These are phyloP conservation scores for Idris sp. DNA, from an alignment of 1,140 invertebrate genomes.

Conservation along the genomic window DNA sequence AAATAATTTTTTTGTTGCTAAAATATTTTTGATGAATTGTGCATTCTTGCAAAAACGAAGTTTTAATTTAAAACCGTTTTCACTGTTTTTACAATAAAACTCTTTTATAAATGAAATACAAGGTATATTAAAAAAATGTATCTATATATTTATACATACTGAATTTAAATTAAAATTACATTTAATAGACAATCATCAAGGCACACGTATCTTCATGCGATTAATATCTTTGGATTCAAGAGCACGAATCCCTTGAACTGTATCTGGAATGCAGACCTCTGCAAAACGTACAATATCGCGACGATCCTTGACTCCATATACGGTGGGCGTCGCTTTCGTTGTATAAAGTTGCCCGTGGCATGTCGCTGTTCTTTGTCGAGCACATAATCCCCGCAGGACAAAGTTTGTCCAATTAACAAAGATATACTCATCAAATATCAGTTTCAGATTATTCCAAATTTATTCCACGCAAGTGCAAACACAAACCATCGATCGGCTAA, in stretches of 20 bases:
- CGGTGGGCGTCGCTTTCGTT: constrained; percentile 63
- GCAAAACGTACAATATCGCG: constrained; percentile 21
- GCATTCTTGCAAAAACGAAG: too few relatives aligned
- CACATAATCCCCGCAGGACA: constrained; percentile 27
- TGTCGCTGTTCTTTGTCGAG: constrained; percentile 27
- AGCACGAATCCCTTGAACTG: not conserved
- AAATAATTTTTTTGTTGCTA: too few relatives aligned
- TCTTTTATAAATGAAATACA: too few relatives aligned
- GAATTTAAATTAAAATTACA: too few relatives aligned
- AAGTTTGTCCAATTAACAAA: constrained; percentile 37
- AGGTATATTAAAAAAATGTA: too few relatives aligned
- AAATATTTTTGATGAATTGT: too few relatives aligned
- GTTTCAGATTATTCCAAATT: constrained; percentile 24
- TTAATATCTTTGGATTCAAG: constrained; percentile 21
- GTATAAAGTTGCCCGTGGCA: constrained; percentile 68
- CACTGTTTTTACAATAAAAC: too few relatives aligned
- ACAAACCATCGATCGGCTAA: constrained; percentile 5
- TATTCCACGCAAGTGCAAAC: constrained; percentile 10
- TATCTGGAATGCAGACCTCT: constrained; percentile 15
- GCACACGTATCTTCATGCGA: not conserved
- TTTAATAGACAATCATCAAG: too few relatives aligned
- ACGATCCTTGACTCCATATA: constrained; percentile 69
- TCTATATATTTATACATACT: too few relatives aligned
- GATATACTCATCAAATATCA: constrained; percentile 20
- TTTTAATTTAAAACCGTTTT: too few relatives aligned